Evolutionary conservation across 2,888 invertebrate species (phyloP), one percentile per base, ranked within the genome.

Genomic region (Pachydiplax longipennis): DNA sequence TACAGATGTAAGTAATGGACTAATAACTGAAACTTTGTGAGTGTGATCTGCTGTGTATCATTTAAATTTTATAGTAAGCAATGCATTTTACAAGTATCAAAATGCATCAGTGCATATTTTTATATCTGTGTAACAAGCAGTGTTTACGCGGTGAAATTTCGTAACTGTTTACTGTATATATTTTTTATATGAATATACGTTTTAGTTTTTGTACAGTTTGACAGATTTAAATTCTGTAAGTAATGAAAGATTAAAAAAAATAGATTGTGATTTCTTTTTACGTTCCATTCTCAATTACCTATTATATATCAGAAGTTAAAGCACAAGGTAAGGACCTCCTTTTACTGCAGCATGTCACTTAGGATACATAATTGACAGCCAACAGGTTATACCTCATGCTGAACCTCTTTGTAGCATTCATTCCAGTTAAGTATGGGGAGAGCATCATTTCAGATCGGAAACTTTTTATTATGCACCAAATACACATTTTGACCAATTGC

Each of bases 161-260:
- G 61, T 87, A 61, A 37, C 37, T 61, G 12, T 18, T 61, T 87
- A 61, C 15, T 87, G 61, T 87, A 87, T 22, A 87, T 87, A 87
- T 87, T 87, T 87, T 83, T 87, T 87, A 87, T 35, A 87, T 61
- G 35, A 37, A 8, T 87, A 58, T 87, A 58, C 37, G 3, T 37
- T 61, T 61, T 87, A 15, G 58, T 61, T 53, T 87, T 87, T 61
- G 87, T 87, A 87, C 61, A 87, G 61, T 37, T 15, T 31, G 12
- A 18, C 37, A 31, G 12, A 61, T 61, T 61, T 18, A 61, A 80
- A 37, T n/a, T 35, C 58, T 61, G 35, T 58, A 22, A 1, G 35
- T 61, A 3, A 35, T 87, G 22, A 61, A 58, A 61, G 13, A 18
- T 22, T 25, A n/a, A n/a, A 61, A 8, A 61, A 4, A 87, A 61